Evolutionary conservation across 2,113 vertebrate genomes (phyloP).

Genomic region (Seriola dumerili): DNA sequence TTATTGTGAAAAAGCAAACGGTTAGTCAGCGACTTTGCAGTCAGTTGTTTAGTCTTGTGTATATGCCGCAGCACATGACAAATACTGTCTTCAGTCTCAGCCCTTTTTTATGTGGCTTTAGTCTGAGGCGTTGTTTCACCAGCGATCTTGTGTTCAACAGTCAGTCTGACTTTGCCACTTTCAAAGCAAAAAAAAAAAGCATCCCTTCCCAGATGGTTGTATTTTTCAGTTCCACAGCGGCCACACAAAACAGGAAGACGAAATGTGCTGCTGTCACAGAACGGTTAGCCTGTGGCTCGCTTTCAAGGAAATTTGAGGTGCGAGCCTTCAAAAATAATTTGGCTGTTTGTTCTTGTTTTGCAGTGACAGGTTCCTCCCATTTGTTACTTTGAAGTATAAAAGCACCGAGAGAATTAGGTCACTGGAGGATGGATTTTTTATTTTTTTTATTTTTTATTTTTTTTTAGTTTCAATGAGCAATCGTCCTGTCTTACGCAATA

Average conservation of each 20-base stretch:
- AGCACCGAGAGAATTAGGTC: conserved; percentile 23
- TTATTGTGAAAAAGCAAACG: conserved; percentile 4
- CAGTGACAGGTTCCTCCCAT: background rate
- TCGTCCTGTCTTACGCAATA: background rate
- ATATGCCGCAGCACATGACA: background rate
- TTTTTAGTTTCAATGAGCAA: conserved; percentile 17
- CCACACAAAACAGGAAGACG: conserved; percentile 53
- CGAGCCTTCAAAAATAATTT: conserved; percentile 42
- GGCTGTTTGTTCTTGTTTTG: conserved; percentile 22
- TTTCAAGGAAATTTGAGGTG: conserved; percentile 39
- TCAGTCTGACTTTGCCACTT: conserved; percentile 24
- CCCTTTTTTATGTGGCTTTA: conserved; percentile 41
- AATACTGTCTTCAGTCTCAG: conserved; percentile 10
- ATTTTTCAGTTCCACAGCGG: conserved; percentile 31
- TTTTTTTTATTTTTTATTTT: conserved; percentile 11
- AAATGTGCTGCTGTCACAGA: conserved; percentile 25
- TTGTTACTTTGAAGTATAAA: conserved; percentile 12
- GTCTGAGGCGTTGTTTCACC: conserved; percentile 15
- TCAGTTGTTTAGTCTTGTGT: conserved; percentile 30
- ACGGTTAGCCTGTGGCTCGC: conserved; percentile 30
- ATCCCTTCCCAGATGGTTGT: conserved; percentile 60
- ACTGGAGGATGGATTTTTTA: background rate
- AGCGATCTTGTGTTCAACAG: background rate
- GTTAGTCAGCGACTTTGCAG: background rate
- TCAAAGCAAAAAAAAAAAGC: conserved; percentile 37